Conservation (phyloP, 2,797 vertebrate species). For the Darevskia mixta region DNA sequence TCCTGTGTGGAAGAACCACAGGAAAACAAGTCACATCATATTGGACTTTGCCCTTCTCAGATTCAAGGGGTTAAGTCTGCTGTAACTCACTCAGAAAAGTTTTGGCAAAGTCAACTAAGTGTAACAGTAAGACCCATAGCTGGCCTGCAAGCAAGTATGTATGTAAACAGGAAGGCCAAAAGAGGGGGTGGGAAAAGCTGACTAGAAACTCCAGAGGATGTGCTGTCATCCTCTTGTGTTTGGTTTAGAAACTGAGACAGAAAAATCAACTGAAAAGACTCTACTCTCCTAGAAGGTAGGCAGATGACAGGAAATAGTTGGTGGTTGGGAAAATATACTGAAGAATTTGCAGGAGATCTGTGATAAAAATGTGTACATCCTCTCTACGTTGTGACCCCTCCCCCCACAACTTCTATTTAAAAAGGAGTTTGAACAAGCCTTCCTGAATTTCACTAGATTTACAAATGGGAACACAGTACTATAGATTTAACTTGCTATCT, state of each 20-base stretch:
- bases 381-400: no score
- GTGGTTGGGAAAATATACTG: not conserved
- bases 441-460: not conserved
- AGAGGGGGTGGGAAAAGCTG: not conserved
- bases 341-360: not conserved
- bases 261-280: not conserved
- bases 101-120: conserved; percentile 11
- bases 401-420: not conserved
- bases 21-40: not conserved
- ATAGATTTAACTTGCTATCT: not conserved
- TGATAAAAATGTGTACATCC: not conserved
- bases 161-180: conserved; percentile 19
- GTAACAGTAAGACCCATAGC: not conserved
- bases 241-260: conserved; percentile 13
- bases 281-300: not conserved
- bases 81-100: not conserved
- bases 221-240: not conserved
- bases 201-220: not conserved
- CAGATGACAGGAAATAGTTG: not conserved
- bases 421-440: not conserved
- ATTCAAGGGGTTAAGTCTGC: conserved; percentile 1
- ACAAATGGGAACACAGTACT: not conserved
- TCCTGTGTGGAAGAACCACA: not conserved
- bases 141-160: not conserved
- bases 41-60: not conserved